These are phyloP conservation scores for Philopedon plagiatum DNA, from an alignment of 2,888 invertebrate genomes.

Conservation along the genomic window DNA sequence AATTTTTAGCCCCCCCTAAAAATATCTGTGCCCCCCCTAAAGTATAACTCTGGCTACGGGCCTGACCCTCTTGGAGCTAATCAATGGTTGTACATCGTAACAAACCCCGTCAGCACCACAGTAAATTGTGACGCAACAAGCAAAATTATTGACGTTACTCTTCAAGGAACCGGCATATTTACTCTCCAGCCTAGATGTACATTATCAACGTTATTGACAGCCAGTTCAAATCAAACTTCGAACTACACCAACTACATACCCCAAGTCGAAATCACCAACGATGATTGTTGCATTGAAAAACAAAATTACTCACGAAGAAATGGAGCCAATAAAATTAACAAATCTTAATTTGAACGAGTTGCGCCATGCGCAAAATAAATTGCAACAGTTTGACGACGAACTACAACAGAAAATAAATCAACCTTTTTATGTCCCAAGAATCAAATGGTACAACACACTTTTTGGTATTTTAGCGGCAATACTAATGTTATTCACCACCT, in stretches of 20 bases:
- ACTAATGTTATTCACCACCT: background rate
- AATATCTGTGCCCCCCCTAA: too few relatives aligned
- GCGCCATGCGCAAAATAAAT: constrained; percentile 38
- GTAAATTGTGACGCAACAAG: background rate
- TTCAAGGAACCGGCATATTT: background rate
- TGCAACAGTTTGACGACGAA: constrained; percentile 41
- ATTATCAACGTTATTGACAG: background rate
- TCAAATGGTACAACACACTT: constrained; percentile 39
- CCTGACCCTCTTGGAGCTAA: background rate
- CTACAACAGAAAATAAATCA: constrained; percentile 30
- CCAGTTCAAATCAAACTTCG: constrained; percentile 6
- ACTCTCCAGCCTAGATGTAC: constrained; percentile 8
- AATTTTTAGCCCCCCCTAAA: too few relatives aligned
- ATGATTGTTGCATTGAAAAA: constrained; percentile 24
- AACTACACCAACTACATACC: constrained; percentile 30
- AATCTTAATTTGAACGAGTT: constrained; percentile 39
- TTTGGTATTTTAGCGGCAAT: background rate
- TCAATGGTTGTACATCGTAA: constrained; percentile 8
- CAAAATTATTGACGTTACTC: background rate
- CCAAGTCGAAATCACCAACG: constrained; percentile 13
- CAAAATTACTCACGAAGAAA: constrained; percentile 22
- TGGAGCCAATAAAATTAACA: constrained; percentile 21
- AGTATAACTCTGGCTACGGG: too few relatives aligned
- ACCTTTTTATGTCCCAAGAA: constrained; percentile 22
- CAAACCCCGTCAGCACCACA: background rate